A percentile compares a stretch with the other conserved stretches of the same genome.
Evolutionary conservation across 1,140 invertebrate species (phyloP).

Genomic region (Periplaneta americana): DNA sequence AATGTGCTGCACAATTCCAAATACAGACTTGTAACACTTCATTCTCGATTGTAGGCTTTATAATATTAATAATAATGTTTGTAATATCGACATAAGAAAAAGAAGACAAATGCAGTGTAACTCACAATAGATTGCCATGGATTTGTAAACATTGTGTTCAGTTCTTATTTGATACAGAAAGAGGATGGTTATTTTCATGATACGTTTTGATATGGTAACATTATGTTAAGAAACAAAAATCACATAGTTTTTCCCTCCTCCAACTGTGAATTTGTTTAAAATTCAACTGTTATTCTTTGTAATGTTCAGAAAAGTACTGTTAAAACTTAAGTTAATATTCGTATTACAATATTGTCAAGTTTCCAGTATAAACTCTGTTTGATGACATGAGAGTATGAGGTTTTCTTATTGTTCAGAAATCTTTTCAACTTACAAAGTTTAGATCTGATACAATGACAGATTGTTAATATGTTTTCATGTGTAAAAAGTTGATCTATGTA

Average conservation of each 20-base stretch:
- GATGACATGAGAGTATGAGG: background rate
- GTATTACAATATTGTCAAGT: too few relatives aligned
- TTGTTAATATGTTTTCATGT: background rate
- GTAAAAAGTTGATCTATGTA: background rate
- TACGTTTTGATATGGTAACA: background rate
- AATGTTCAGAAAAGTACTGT: background rate
- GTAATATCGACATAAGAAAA: background rate
- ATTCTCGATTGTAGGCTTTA: slow-evolving; percentile 8
- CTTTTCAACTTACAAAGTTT: background rate
- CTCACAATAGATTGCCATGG: background rate
- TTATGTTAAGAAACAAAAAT: background rate
- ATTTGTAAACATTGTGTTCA: background rate
- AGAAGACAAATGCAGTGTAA: slow-evolving; percentile 3
- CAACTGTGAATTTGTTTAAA: background rate
- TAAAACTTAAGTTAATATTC: too few relatives aligned
- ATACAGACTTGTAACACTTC: background rate
- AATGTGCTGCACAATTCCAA: slow-evolving; percentile 8
- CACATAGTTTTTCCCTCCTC: too few relatives aligned
- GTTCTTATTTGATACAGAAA: background rate
- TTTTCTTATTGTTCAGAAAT: background rate
- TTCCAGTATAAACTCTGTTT: background rate
- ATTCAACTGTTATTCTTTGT: background rate
- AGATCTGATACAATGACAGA: background rate
- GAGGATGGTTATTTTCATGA: background rate
- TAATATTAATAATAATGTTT: slow-evolving; percentile 4